Evolutionary conservation across 2,888 invertebrate species (phyloP).

Genomic region (Pycnomerus fuliginosus): DNA sequence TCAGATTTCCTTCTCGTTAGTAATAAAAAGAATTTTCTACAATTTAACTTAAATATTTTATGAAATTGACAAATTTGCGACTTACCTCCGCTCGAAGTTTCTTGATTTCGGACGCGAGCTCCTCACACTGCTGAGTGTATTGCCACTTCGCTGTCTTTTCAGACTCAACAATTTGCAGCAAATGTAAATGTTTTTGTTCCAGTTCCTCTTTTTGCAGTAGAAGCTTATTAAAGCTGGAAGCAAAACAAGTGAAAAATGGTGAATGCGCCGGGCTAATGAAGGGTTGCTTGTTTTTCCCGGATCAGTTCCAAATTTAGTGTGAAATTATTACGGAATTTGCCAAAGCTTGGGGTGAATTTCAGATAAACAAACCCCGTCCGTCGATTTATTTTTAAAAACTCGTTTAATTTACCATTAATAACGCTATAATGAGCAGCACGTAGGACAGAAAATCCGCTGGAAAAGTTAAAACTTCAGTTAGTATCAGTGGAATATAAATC

Average conservation of each 20-base stretch:
- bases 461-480: background rate
- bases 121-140: conserved; percentile 90
- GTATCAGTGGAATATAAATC: background rate
- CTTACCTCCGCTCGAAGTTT: conserved; percentile 83
- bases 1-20: no score
- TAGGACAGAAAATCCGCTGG: background rate
- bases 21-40: background rate
- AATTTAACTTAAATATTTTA: background rate
- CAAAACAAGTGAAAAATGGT: conserved; percentile 6
- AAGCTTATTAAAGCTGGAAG: conserved; percentile 80
- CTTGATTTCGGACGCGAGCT: conserved; percentile 84
- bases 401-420: no score
- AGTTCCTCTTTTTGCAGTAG: conserved; percentile 86
- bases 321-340: no score
- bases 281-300: no score
- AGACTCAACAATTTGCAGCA: conserved; percentile 86
- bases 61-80: conserved; percentile 5
- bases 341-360: no score
- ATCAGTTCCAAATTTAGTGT: no score
- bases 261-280: conserved; percentile 10
- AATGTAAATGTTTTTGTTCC: conserved; percentile 88
- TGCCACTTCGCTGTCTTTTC: conserved; percentile 93
- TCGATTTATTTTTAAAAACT: no score
- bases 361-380: no score
- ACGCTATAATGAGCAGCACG: background rate